Evolutionary conservation across 30 jellyfish, hydroid and myxozoan genomes (phyloP), one percentile per base, ranked within the genome.

Genomic region (Cassiopea andromeda): DNA sequence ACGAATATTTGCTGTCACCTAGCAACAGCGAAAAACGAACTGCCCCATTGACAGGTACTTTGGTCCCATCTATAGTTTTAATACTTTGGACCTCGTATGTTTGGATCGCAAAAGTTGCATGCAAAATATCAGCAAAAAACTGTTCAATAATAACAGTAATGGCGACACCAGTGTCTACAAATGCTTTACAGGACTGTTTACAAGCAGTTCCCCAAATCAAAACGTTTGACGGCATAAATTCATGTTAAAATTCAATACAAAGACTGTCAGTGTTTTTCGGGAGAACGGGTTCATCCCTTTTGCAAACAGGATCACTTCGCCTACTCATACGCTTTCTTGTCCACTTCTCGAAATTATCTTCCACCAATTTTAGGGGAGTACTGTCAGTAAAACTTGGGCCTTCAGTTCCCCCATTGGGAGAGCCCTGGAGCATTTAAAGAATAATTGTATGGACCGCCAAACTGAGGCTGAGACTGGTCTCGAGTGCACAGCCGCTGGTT

Each of bases 81-180:
- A 73, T 46, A 27, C 59, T 73, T 10, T 18, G 7, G 38, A 73
- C 38, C 61, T 10, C 59, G 12, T 27, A 13, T 15, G 43, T 44
- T 46, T 38, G 50, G 49, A 73, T 18, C 27, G 19, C 27, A 45
- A 38, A 15, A 73, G 8, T 73, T 7, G 79, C 38, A 10, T 44
- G 43, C 79, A 69, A 69, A 7, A n/a, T 38, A 7, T 7, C 46
- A 14, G 14, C 19, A 69, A 8, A 69, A 69, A 69, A 69, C 44
- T 69, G 46, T 69, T 69, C 79, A 8, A 7, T 69, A 6, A 38
- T 44, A 14, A 69, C 79, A 69, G 27, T 14, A 44, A 73, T 45
- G 2, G 82, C 82, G 4, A 58, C 82, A 2, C 82, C 82, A 10
- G 82, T 73, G 59, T 73, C 82, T 17, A 73, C 82, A 0, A 73